phyloP scores from a whole-genome alignment of 2,797 vertebrate species.

The Fistularia commersonii region DNA sequence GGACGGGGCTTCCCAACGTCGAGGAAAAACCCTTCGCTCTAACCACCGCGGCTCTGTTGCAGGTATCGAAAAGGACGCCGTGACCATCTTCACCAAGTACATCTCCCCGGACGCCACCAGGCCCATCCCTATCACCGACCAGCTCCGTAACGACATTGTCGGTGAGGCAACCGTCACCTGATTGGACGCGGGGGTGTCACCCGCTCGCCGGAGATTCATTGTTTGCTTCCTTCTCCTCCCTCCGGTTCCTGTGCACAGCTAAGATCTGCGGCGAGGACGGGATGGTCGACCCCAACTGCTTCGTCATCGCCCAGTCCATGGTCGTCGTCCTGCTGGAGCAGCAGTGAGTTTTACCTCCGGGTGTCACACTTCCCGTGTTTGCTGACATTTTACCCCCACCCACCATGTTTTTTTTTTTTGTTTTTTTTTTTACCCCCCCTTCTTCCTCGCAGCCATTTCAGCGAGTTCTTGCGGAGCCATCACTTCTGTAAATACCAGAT shows the following conservation, averaged over 20 bases:
- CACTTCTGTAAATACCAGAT: slow-evolving; percentile 99
- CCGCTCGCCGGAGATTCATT: background rate
- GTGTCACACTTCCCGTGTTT: no score
- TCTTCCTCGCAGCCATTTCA: slow-evolving; percentile 86
- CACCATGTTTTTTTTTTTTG: no score
- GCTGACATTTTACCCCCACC: slow-evolving; percentile 1
- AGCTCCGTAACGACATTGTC: slow-evolving; percentile 94
- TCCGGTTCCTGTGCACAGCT: slow-evolving; percentile 67
- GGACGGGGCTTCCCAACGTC: no score
- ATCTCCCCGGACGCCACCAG: slow-evolving; percentile 95
- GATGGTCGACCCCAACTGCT: slow-evolving; percentile 98
- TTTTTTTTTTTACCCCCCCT: slow-evolving; percentile 12
- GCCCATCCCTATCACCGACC: slow-evolving; percentile 95
- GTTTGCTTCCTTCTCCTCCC: background rate
- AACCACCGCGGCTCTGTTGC: background rate
- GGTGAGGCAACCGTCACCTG: slow-evolving; percentile 74
- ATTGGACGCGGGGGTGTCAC: background rate
- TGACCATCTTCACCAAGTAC: slow-evolving; percentile 96
- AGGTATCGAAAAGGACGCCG: slow-evolving; percentile 98
- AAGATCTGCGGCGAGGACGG: slow-evolving; percentile 98
- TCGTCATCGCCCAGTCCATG: slow-evolving; percentile 88
- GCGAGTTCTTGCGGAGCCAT: slow-evolving; percentile 93
- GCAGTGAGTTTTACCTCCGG: slow-evolving; percentile 80
- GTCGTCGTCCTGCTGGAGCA: slow-evolving; percentile 90
- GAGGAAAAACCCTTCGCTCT: no score